Base-by-base conservation (phyloP, 1,140 invertebrate genomes). In the Phthorimaea operculella region DNA sequence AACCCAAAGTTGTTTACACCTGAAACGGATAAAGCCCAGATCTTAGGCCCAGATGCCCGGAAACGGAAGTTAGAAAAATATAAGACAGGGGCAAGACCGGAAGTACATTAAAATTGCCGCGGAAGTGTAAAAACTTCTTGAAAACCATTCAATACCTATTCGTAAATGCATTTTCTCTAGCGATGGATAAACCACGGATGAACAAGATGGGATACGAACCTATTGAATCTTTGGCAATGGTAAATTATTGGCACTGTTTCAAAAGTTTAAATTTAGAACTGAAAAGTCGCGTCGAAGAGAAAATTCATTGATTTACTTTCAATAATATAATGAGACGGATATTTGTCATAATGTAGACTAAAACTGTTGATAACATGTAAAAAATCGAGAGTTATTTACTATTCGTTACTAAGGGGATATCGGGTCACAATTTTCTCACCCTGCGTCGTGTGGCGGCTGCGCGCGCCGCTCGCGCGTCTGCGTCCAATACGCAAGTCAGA, bases 401-500 rank as follows among this genome's bases (percentile, higher is more conserved):
- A 54, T 57, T 34, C 34, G 55, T 60, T 62, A 63, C 55, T 49
- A 62, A 66, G 44, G 44, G 44, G 44, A 47, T 14, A 47, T 15
- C 11, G 44, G 17, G 17, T 50, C 18, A 10, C 10, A 10, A 67
- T 70, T 66, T 51, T 68, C 67, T 71, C 60, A 76, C 70, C 66
- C 68, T 55, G 57, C 67, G 57, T 55, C 47, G 68, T 69, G 60
- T 68, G 63, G 59, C 58, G 62, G 58, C 64, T 74, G 70, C 79
- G 79, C 79, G 79, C 79, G 76, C 78, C 67, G 71, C 56, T 71
- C 64, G 68, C 62, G 64, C 65, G 65, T 71, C 63, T 68, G 50
- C 54, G 34, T 58, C 52, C 56, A 82, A 66, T 82, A 81, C 81
- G 81, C 81, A 81, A 79, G 71, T 75, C 72, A 60, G 67, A 50